Conservation (phyloP, 2,797 vertebrate genomes). For the Morus bassanus region DNA sequence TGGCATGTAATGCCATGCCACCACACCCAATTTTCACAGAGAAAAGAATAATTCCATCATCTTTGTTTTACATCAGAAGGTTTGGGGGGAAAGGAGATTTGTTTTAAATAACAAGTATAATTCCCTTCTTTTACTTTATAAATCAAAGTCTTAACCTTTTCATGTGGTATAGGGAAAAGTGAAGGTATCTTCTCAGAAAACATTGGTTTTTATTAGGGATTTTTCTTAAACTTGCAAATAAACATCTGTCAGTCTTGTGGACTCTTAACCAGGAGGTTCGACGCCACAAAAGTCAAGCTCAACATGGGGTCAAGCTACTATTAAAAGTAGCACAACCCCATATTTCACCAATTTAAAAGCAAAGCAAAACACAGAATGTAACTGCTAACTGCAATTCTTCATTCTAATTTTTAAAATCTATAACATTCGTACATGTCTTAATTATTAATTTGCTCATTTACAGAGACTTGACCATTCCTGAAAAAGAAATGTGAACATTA, state of each 20-base stretch:
- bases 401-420: background rate
- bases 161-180: background rate
- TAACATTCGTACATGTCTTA: background rate
- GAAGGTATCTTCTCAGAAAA: background rate
- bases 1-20: background rate
- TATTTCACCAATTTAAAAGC: background rate
- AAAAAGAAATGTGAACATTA: background rate
- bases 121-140: background rate
- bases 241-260: background rate
- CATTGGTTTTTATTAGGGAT: background rate
- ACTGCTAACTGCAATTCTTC: background rate
- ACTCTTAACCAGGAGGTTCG: background rate
- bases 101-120: background rate
- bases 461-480: background rate
- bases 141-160: background rate
- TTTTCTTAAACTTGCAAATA: background rate
- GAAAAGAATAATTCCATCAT: background rate
- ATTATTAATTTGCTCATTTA: background rate
- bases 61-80: background rate
- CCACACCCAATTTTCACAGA: background rate
- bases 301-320: background rate
- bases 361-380: background rate
- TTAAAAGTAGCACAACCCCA: background rate
- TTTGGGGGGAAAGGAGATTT: background rate
- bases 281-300: background rate